These are phyloP conservation scores for Epinotia ramella DNA, from an alignment of 2,888 invertebrate species.

Conservation along the genomic window DNA sequence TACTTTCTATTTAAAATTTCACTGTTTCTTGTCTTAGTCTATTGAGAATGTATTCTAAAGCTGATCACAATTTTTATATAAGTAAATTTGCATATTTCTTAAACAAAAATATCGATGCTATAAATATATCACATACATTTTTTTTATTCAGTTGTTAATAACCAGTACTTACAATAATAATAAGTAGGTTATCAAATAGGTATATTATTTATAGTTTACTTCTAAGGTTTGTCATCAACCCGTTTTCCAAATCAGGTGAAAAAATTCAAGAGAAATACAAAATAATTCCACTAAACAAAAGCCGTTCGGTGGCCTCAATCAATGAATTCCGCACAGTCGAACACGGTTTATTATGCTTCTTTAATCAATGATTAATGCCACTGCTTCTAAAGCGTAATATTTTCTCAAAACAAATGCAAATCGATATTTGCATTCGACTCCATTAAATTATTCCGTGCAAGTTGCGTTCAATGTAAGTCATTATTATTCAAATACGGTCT, in stretches of 20 bases:
- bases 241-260: background rate
- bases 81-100: too few relatives aligned
- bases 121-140: too few relatives aligned
- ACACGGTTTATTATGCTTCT: slow-evolving; percentile 16
- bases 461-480: slow-evolving; percentile 43
- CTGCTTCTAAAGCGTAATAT: slow-evolving; percentile 37
- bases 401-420: slow-evolving; percentile 43
- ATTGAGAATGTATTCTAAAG: too few relatives aligned
- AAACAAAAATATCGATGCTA: too few relatives aligned
- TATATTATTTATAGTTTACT: too few relatives aligned
- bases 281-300: background rate
- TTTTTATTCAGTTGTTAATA: too few relatives aligned
- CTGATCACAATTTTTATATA: too few relatives aligned
- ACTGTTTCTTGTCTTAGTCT: too few relatives aligned
- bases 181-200: too few relatives aligned
- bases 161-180: too few relatives aligned
- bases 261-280: background rate
- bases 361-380: slow-evolving; percentile 29
- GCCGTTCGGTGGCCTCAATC: background rate
- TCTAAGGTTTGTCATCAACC: background rate
- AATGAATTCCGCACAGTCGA: slow-evolving; percentile 18
- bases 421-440: slow-evolving; percentile 34
- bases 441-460: slow-evolving; percentile 45
- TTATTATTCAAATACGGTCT: slow-evolving; percentile 43
- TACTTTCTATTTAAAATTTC: too few relatives aligned